Conservation (phyloP, 1,140 invertebrate genomes). For the Drosophila jambulina region DNA sequence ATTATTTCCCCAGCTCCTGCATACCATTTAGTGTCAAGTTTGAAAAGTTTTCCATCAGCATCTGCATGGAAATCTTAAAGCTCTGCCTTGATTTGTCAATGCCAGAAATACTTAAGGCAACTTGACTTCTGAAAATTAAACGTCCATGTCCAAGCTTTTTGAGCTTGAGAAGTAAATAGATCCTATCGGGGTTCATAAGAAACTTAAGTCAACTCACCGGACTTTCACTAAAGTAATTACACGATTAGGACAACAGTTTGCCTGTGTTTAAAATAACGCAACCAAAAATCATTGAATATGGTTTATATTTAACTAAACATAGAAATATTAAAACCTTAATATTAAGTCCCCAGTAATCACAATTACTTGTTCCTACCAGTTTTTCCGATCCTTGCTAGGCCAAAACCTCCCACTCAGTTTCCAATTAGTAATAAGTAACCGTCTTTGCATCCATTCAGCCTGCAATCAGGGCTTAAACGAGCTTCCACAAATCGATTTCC, state of each 20-base stretch:
- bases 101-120: not conserved
- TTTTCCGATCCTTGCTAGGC: too few relatives aligned
- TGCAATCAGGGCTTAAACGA: constrained; percentile 25
- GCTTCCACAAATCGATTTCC: constrained; percentile 44
- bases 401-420: not conserved
- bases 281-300: too few relatives aligned
- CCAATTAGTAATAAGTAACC: constrained; percentile 36
- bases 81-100: constrained; percentile 32
- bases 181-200: too few relatives aligned
- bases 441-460: constrained; percentile 10
- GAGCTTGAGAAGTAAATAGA: too few relatives aligned
- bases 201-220: too few relatives aligned
- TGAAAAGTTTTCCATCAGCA: constrained; percentile 18
- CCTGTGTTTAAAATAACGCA: too few relatives aligned
- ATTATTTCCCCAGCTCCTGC: constrained; percentile 51
- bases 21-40: constrained; percentile 44
- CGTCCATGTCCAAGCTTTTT: not conserved
- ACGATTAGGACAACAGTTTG: too few relatives aligned
- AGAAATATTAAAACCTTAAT: too few relatives aligned
- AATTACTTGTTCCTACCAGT: too few relatives aligned
- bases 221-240: too few relatives aligned
- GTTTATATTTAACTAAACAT: too few relatives aligned
- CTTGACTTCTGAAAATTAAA: not conserved
- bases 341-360: too few relatives aligned
- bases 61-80: constrained; percentile 38